phyloP scores from a whole-genome alignment of 2,888 invertebrate genomes.

The Muschampia plurimacula region DNA sequence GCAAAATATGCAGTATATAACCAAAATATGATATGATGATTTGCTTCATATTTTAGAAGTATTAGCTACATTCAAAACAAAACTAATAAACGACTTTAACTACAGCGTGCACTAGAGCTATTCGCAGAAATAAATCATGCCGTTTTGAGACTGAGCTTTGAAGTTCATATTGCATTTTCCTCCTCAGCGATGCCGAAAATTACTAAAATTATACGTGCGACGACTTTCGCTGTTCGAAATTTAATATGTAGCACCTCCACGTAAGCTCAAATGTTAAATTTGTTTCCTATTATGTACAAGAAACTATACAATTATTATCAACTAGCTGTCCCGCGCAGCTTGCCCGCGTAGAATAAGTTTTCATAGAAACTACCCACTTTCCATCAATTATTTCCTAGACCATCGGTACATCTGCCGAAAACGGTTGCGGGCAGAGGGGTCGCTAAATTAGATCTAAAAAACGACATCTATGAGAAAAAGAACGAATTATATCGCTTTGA shows the following conservation, averaged over 20 bases:
- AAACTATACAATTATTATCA: too few species aligned
- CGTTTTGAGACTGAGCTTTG: constrained; percentile 35
- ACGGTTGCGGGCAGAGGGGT: too few species aligned
- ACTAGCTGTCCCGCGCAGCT: too few species aligned
- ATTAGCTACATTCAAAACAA: not conserved
- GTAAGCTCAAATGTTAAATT: constrained; percentile 23
- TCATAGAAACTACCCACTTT: too few species aligned
- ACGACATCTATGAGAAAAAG: too few species aligned
- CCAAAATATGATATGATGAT: not conserved
- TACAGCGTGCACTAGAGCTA: constrained; percentile 14
- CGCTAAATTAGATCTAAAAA: too few species aligned
- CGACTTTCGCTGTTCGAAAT: constrained; percentile 24
- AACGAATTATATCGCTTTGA: too few species aligned
- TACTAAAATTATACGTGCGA: constrained; percentile 48
- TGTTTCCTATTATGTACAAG: constrained; percentile 3
- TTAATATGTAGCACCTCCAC: constrained; percentile 4
- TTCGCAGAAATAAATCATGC: constrained; percentile 32
- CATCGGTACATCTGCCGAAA: too few species aligned
- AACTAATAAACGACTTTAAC: constrained; percentile 22
- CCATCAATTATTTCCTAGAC: too few species aligned
- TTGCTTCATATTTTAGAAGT: not conserved
- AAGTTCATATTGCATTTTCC: constrained; percentile 50
- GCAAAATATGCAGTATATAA: too few species aligned
- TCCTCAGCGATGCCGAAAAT: constrained; percentile 53
- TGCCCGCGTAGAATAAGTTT: too few species aligned